Conservation (phyloP, 1,140 invertebrate species). For the Rhyzopertha dominica region DNA sequence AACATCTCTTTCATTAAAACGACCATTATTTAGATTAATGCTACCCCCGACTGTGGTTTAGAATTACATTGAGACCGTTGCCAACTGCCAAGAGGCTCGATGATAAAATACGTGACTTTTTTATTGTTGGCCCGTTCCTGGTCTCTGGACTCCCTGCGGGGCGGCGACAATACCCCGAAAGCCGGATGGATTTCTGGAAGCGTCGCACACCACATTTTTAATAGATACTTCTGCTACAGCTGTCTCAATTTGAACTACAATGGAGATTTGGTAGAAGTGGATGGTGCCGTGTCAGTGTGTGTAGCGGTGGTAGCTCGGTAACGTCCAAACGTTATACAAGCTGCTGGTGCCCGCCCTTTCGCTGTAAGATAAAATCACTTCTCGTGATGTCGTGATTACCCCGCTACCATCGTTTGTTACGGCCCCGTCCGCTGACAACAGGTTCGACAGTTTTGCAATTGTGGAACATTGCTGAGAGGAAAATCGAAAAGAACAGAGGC, state of each 20-base stretch:
- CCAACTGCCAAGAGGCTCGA: constrained; percentile 35
- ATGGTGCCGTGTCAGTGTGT: not conserved
- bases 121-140: no score
- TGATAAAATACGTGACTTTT: constrained; percentile 37
- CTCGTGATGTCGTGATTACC: no score
- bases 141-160: constrained; percentile 28
- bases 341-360: no score
- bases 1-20: constrained; percentile 44
- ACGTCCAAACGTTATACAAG: no score
- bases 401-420: no score
- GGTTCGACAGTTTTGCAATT: no score
- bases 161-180: constrained; percentile 27
- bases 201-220: constrained; percentile 21
- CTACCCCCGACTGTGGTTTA: constrained; percentile 42
- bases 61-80: constrained; percentile 37
- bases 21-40: constrained; percentile 45
- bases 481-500: no score
- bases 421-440: no score
- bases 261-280: constrained; percentile 6
- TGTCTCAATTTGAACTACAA: constrained; percentile 37
- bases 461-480: no score
- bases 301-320: not conserved
- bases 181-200: constrained; percentile 28
- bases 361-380: no score
- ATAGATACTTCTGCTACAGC: constrained; percentile 28